phyloP scores from a whole-genome alignment of 2,888 invertebrate genomes.

The Clepsis dumicolana region DNA sequence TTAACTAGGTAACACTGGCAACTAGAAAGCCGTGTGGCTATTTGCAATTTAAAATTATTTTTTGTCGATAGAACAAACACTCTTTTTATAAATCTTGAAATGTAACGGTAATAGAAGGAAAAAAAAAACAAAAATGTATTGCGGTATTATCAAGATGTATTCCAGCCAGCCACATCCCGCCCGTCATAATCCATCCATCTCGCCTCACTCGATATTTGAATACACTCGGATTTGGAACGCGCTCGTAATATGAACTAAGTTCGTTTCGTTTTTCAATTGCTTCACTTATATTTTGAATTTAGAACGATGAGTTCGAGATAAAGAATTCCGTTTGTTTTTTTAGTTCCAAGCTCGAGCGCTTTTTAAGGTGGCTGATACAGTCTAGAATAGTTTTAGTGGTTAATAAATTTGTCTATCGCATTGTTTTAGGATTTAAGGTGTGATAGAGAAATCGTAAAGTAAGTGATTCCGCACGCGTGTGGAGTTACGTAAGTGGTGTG shows the following conservation, averaged over 20 bases:
- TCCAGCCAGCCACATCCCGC: constrained; percentile 67
- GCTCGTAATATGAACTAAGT: constrained; percentile 80
- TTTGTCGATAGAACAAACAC: constrained; percentile 42
- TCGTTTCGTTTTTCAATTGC: constrained; percentile 85
- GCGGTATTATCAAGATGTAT: constrained; percentile 66
- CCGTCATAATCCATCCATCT: constrained; percentile 76
- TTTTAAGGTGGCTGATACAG: constrained; percentile 48
- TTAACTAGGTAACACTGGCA: constrained; percentile 38
- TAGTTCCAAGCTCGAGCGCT: constrained; percentile 57
- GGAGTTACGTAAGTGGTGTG: constrained; percentile 73
- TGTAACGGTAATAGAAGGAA: constrained; percentile 46
- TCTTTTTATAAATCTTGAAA: constrained; percentile 41
- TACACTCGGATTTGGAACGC: constrained; percentile 83
- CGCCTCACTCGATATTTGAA: constrained; percentile 81
- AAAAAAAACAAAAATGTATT: constrained; percentile 58
- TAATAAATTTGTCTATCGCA: constrained; percentile 63
- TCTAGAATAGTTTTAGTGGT: constrained; percentile 72
- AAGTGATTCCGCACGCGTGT: constrained; percentile 78
- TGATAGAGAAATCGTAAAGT: constrained; percentile 79
- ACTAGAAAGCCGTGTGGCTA: constrained; percentile 34
- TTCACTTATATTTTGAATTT: constrained; percentile 84
- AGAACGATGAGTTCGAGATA: constrained; percentile 76
- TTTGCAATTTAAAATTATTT: constrained; percentile 42
- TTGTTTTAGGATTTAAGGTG: constrained; percentile 69
- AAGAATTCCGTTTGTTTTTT: constrained; percentile 60